Conservation (phyloP, 2,888 invertebrate genomes). For the Amorpha juglandis region DNA sequence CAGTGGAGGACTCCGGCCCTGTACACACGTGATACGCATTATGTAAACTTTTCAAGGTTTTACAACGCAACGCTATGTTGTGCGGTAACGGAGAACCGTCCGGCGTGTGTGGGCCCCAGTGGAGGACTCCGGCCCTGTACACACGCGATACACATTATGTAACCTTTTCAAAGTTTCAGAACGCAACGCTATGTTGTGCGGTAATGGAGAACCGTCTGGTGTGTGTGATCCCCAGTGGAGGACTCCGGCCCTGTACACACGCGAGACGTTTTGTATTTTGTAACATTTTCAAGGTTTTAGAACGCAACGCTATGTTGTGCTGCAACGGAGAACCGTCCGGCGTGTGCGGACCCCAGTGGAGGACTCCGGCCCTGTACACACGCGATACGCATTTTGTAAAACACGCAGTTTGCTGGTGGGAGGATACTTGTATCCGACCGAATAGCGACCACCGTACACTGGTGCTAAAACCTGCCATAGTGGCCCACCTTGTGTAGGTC, state of each 20-base stretch:
- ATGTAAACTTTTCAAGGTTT: too few species aligned
- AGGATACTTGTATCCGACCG: too few species aligned
- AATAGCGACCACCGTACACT: too few species aligned
- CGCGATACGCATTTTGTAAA: slow-evolving; percentile 20
- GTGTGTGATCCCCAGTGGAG: slow-evolving; percentile 91
- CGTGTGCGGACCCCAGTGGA: slow-evolving; percentile 92
- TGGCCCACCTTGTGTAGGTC: too few species aligned
- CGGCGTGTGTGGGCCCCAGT: slow-evolving; percentile 90
- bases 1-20: slow-evolving; percentile 93
- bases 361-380: slow-evolving; percentile 88
- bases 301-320: slow-evolving; percentile 70
- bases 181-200: slow-evolving; percentile 72
- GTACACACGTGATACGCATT: too few species aligned
- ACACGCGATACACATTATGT: too few species aligned
- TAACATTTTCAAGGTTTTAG: too few species aligned
- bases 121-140: slow-evolving; percentile 92
- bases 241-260: slow-evolving; percentile 88
- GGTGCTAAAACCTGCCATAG: slow-evolving; percentile 87
- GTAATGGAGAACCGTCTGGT: slow-evolving; percentile 84
- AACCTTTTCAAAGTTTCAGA: too few species aligned
- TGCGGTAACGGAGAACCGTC: slow-evolving; percentile 82
- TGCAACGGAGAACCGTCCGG: slow-evolving; percentile 84
- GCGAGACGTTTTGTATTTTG: too few species aligned
- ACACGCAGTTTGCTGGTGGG: slow-evolving; percentile 72
- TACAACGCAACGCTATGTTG: slow-evolving; percentile 71